Evolutionary conservation across 92 coral and sea anemone species (phyloP).

Genomic region (Zoanthus solanderi): DNA sequence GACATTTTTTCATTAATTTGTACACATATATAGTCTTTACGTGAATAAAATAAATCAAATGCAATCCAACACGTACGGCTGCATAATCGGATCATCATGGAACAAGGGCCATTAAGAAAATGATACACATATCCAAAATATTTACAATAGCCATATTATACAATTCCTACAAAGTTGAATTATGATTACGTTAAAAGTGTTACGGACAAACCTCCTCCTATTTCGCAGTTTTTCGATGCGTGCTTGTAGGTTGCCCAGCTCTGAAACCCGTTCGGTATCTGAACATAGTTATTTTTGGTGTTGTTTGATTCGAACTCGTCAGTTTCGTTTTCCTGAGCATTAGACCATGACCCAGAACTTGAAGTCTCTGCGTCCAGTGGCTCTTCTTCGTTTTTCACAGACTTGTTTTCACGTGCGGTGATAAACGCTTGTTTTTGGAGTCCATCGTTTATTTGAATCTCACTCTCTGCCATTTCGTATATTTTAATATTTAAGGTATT

Average conservation of each 20-base stretch:
- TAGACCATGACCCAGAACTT: neutral
- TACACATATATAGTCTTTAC: no score
- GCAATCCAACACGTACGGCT: no score
- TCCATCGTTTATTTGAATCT: neutral
- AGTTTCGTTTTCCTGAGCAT: neutral
- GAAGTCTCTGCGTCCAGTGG: neutral
- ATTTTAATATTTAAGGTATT: neutral
- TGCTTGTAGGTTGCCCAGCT: conserved; percentile 87
- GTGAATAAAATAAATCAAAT: no score
- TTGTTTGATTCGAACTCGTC: conserved; percentile 13
- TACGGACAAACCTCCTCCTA: conserved; percentile 81
- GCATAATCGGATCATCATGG: no score
- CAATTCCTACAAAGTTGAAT: neutral
- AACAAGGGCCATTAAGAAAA: no score
- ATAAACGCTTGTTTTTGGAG: neutral
- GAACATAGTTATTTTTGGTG: conserved; percentile 71
- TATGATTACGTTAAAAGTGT: neutral
- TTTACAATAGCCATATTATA: no score
- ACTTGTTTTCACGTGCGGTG: neutral
- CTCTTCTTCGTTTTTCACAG: neutral
- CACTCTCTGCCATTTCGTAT: neutral
- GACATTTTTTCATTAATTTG: no score
- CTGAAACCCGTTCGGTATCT: conserved; percentile 95
- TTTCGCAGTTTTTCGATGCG: conserved; percentile 95
- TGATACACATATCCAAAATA: no score